Percentiles rank a stretch among this genome's conserved stretches.
These are phyloP conservation scores for Druceiella hillmani DNA, from an alignment of 2,888 invertebrate genomes.

Conservation along the genomic window DNA sequence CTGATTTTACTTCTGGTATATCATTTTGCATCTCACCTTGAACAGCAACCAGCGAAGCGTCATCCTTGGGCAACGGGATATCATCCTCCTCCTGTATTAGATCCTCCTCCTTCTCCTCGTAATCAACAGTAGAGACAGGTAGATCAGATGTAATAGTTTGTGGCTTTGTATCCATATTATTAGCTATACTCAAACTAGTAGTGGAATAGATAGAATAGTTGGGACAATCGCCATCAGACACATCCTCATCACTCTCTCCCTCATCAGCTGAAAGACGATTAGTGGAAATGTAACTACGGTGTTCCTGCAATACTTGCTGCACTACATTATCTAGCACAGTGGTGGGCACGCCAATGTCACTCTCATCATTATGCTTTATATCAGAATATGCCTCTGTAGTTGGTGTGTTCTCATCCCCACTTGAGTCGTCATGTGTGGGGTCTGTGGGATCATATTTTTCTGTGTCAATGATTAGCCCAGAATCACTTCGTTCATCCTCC, in stretches of 20 bases:
- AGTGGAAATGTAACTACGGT: conserved; percentile 30
- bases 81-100: conserved; percentile 18
- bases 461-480: conserved; percentile 54
- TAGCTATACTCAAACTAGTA: conserved; percentile 69
- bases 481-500: conserved; percentile 52
- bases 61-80: not conserved
- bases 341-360: conserved; percentile 29
- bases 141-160: conserved; percentile 23
- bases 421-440: conserved; percentile 43
- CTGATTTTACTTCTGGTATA: conserved; percentile 13
- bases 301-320: conserved; percentile 37
- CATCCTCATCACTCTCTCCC: conserved; percentile 40
- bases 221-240: conserved; percentile 71
- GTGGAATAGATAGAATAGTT: conserved; percentile 83
- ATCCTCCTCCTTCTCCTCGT: conserved; percentile 17
- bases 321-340: conserved; percentile 36
- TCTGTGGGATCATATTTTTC: conserved; percentile 55
- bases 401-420: conserved; percentile 31
- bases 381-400: conserved; percentile 18
- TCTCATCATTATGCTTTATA: conserved; percentile 27
- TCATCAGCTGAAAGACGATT: conserved; percentile 30
- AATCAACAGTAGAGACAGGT: conserved; percentile 24
- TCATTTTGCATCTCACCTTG: conserved; percentile 18
- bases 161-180: conserved; percentile 31
- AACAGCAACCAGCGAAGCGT: not conserved